A percentile compares a stretch with the other conserved stretches of the same genome.
These are phyloP conservation scores for Drosophila watanabei DNA, from an alignment of 1,140 invertebrate genomes.

Conservation along the genomic window DNA sequence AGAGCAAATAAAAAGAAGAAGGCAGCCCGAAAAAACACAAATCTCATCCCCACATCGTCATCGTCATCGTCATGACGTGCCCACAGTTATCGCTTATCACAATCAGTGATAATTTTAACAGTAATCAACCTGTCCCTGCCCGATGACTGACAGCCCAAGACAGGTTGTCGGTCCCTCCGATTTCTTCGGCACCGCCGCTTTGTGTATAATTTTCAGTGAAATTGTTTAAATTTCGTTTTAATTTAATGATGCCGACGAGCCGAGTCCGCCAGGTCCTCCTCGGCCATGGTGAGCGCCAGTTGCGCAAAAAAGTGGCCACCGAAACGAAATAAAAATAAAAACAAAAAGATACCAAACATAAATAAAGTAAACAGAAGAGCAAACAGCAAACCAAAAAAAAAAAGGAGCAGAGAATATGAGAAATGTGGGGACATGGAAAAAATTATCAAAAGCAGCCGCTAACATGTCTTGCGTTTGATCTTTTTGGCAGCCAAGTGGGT, in stretches of 20 bases:
- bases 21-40: constrained; percentile 34
- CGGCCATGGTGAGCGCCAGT: constrained; percentile 68
- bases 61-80: constrained; percentile 63
- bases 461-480: constrained; percentile 80
- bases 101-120: constrained; percentile 85
- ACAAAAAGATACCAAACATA: constrained; percentile 24
- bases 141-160: constrained; percentile 71
- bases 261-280: constrained; percentile 24
- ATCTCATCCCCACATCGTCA: constrained; percentile 52
- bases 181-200: constrained; percentile 46
- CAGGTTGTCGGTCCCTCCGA: constrained; percentile 63
- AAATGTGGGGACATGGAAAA: constrained; percentile 73
- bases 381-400: constrained; percentile 7
- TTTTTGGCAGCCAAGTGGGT: constrained; percentile 52
- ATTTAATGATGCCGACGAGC: constrained; percentile 77
- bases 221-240: constrained; percentile 85
- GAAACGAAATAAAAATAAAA: constrained; percentile 33
- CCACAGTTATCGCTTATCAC: constrained; percentile 84
- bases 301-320: constrained; percentile 60
- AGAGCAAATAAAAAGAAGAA: constrained; percentile 30
- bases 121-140: constrained; percentile 82
- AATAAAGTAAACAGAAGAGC: constrained; percentile 36
- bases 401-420: constrained; percentile 71
- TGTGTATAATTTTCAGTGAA: constrained; percentile 84
- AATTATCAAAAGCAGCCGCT: constrained; percentile 82